A percentile compares a stretch with the other conserved stretches of the same genome.
These are phyloP conservation scores for Apamea monoglypha DNA, from an alignment of 2,888 invertebrate species.

Conservation along the genomic window DNA sequence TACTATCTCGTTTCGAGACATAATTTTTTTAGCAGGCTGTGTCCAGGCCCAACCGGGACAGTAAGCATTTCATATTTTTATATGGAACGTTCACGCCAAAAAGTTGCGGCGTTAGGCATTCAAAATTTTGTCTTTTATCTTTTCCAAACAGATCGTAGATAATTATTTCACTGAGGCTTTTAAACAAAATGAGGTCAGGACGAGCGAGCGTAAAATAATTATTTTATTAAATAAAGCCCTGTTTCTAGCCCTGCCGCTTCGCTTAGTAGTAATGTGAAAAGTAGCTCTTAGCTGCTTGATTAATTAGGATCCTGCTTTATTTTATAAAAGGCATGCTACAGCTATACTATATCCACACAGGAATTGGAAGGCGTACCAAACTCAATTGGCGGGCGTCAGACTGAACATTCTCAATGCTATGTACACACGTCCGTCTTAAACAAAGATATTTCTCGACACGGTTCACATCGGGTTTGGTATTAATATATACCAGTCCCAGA, in stretches of 20 bases:
- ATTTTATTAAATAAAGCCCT: conserved; percentile 15
- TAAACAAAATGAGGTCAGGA: conserved; percentile 28
- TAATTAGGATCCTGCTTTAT: conserved; percentile 1
- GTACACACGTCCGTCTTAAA: not conserved
- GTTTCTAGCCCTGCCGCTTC: not conserved
- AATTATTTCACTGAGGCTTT: conserved; percentile 27
- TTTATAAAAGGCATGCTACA: not conserved
- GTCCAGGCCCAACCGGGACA: not conserved
- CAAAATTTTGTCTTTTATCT: conserved; percentile 8
- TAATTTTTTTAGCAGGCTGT: conserved; percentile 7
- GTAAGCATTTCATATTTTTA: conserved; percentile 13
- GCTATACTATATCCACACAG: not conserved
- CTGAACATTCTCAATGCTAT: conserved; percentile 7
- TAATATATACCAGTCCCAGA: conserved; percentile 19
- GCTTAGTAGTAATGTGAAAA: not conserved
- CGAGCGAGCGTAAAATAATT: conserved; percentile 20
- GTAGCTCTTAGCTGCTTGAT: conserved; percentile 3
- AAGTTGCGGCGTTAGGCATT: not conserved
- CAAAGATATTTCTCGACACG: conserved; percentile 11
- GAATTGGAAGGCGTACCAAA: conserved; percentile 7
- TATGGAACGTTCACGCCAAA: not conserved
- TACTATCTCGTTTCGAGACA: conserved; percentile 1
- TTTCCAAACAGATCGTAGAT: conserved; percentile 21
- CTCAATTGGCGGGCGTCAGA: conserved; percentile 32
- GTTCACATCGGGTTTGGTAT: conserved; percentile 2